A percentile compares a stretch with the other conserved stretches of the same genome.
phyloP scores from a whole-genome alignment of 2,113 vertebrate species.

The Sceloporus tristichus region DNA sequence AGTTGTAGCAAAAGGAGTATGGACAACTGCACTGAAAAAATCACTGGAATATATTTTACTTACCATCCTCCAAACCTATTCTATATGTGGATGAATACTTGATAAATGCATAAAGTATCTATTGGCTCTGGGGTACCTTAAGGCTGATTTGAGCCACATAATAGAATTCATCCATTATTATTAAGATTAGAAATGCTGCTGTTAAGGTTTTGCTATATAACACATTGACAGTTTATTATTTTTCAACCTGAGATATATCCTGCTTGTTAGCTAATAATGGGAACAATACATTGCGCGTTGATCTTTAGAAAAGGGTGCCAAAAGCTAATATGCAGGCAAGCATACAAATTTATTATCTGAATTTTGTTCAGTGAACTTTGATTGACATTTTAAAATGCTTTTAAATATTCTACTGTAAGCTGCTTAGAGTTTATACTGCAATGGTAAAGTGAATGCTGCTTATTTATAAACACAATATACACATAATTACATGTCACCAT shows the following conservation, averaged over 20 bases:
- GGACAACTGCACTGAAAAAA: neutral
- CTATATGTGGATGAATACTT: neutral
- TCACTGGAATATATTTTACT: neutral
- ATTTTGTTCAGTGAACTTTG: neutral
- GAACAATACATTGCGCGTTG: neutral
- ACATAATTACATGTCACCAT: neutral
- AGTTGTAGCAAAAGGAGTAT: no score
- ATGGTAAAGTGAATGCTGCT: neutral
- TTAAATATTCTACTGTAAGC: neutral
- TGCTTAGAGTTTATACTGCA: neutral
- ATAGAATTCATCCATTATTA: neutral
- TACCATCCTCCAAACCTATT: neutral
- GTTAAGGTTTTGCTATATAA: neutral
- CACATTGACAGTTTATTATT: neutral
- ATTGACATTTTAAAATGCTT: neutral
- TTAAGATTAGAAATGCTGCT: slow-evolving; percentile 2
- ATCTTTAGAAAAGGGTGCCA: neutral
- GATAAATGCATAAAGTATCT: neutral
- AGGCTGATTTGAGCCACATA: neutral
- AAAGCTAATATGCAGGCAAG: neutral
- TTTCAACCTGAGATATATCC: neutral
- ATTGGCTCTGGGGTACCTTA: neutral
- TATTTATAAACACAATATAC: neutral
- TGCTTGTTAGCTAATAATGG: neutral
- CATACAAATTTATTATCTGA: neutral